Conservation (phyloP, 64 coral and sea anemone species). For the Catalaphyllia jardinei region DNA sequence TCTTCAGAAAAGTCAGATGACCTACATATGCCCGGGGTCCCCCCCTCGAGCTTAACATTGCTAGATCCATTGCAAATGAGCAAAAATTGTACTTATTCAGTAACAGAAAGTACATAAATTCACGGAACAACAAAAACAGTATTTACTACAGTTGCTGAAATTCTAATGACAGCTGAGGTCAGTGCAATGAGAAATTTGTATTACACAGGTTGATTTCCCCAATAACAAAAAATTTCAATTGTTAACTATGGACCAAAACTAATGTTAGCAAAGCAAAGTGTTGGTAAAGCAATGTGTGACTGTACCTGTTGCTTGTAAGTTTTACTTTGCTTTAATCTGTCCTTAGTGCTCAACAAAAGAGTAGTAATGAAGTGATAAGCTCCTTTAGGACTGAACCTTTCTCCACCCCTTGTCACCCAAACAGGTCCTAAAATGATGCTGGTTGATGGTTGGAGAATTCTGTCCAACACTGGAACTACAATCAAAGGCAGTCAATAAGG, state of each 20-base stretch:
- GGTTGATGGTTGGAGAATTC: constrained; percentile 77
- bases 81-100: too few species aligned
- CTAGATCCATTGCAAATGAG: too few species aligned
- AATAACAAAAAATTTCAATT: too few species aligned
- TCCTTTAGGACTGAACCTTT: constrained; percentile 92
- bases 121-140: too few species aligned
- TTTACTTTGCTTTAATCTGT: constrained; percentile 83
- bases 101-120: too few species aligned
- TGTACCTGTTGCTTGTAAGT: constrained; percentile 69
- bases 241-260: background rate
- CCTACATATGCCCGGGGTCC: too few species aligned
- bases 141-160: too few species aligned
- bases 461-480: constrained; percentile 84
- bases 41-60: too few species aligned
- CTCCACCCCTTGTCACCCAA: constrained; percentile 88
- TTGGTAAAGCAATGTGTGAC: background rate
- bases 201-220: too few species aligned
- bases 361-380: constrained; percentile 77
- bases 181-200: too few species aligned
- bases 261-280: background rate
- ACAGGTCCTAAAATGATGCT: constrained; percentile 85
- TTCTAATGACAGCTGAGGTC: too few species aligned
- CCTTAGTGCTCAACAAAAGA: constrained; percentile 63
- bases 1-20: too few species aligned
- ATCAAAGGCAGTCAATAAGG: background rate